phyloP scores from a whole-genome alignment of 2,113 vertebrate species.

The Pteruthius melanotis region DNA sequence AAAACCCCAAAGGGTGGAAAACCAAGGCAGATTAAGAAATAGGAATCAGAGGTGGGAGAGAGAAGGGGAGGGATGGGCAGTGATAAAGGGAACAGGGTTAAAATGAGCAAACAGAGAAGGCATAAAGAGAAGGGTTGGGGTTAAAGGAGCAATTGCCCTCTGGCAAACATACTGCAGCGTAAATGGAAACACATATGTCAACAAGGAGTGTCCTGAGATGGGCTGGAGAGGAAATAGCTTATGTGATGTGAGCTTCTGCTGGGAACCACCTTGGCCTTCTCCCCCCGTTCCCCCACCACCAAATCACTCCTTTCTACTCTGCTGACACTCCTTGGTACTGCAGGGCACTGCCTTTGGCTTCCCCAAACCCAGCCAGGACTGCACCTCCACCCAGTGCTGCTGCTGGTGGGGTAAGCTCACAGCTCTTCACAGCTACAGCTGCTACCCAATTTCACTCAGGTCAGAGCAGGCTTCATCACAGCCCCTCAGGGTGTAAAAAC shows the following conservation, averaged over 20 bases:
- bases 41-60: not conserved
- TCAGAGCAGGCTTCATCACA: rapidly evolving
- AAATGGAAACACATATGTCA: conserved; percentile 61
- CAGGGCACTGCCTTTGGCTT: not conserved
- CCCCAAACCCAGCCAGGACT: not conserved
- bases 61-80: not conserved
- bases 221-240: conserved; percentile 26
- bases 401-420: not conserved
- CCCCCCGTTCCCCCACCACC: rapidly evolving
- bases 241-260: not conserved
- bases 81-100: conserved; percentile 40
- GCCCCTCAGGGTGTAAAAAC: not conserved
- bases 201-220: conserved; percentile 36
- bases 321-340: not conserved
- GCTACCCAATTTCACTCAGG: rapidly evolving
- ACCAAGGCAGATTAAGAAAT: not conserved
- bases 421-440: not conserved
- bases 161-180: conserved; percentile 53
- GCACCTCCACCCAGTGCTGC: not conserved
- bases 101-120: conserved; percentile 54
- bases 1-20: not conserved
- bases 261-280: not conserved
- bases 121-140: conserved; percentile 10
- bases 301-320: not conserved
- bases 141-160: conserved; percentile 60